phyloP scores from a whole-genome alignment of 2,113 vertebrate genomes.

The Otis tarda region DNA sequence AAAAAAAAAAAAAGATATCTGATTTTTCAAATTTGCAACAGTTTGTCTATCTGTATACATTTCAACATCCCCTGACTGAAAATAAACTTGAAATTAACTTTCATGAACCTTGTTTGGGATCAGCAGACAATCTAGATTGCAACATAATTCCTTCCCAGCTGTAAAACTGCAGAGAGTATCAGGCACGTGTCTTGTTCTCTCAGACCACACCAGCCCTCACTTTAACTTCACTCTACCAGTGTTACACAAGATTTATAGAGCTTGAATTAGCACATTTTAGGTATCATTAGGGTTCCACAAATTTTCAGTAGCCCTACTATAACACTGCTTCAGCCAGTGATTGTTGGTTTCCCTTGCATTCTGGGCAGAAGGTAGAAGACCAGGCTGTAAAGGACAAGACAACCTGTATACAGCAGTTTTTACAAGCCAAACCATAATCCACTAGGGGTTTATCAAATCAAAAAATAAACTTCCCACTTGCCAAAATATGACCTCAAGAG shows the following conservation, averaged over 20 bases:
- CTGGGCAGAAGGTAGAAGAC: slow-evolving; percentile 10
- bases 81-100: background rate
- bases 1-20: background rate
- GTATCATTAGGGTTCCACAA: slow-evolving; percentile 24
- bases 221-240: background rate
- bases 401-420: background rate
- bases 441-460: slow-evolving; percentile 30
- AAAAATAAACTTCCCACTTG: slow-evolving; percentile 21
- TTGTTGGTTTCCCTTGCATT: background rate
- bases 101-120: background rate
- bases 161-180: background rate
- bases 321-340: background rate
- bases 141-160: background rate
- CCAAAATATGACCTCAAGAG: slow-evolving; percentile 44
- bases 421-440: slow-evolving; percentile 47
- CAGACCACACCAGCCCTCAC: background rate
- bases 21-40: background rate
- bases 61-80: background rate
- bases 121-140: background rate
- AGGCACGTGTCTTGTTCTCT: background rate
- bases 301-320: background rate
- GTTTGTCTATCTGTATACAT: background rate
- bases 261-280: slow-evolving; percentile 1
- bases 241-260: background rate
- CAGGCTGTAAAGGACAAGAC: slow-evolving; percentile 16